Conservation (phyloP, 2,888 invertebrate genomes). For the Himalopsyche japonica region DNA sequence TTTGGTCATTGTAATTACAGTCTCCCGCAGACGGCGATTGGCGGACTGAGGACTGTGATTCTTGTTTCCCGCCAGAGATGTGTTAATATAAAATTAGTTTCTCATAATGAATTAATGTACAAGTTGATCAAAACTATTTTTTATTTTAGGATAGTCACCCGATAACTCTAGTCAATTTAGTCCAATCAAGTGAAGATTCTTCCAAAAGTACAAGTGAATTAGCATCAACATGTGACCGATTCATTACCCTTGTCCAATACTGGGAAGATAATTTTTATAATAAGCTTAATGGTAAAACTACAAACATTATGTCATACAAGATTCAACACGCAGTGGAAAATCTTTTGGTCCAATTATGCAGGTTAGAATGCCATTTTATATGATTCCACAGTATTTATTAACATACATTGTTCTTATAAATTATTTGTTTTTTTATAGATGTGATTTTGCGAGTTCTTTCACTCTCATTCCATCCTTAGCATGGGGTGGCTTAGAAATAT, state of each 20-base stretch:
- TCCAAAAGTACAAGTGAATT: slow-evolving; percentile 50
- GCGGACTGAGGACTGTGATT: no score
- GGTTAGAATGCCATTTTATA: slow-evolving; percentile 44
- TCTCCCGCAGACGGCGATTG: no score
- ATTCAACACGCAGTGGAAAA: slow-evolving; percentile 45
- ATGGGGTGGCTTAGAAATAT: slow-evolving; percentile 52
- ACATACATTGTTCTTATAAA: neutral
- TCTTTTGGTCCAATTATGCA: slow-evolving; percentile 51
- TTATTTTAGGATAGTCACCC: slow-evolving; percentile 53
- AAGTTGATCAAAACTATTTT: neutral
- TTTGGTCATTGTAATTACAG: no score
- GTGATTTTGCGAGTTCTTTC: slow-evolving; percentile 54
- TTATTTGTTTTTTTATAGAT: slow-evolving; percentile 44
- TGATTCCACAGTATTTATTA: neutral
- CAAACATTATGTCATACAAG: slow-evolving; percentile 24
- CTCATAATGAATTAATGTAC: no score
- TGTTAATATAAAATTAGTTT: neutral
- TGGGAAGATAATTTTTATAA: slow-evolving; percentile 54
- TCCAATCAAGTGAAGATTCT: slow-evolving; percentile 41
- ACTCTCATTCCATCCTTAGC: slow-evolving; percentile 56
- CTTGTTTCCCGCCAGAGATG: no score
- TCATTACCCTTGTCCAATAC: slow-evolving; percentile 54
- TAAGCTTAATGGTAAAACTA: slow-evolving; percentile 4
- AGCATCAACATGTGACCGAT: slow-evolving; percentile 52
- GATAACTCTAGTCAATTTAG: slow-evolving; percentile 49